These are phyloP conservation scores for Gouania willdenowi DNA, from an alignment of 2,797 vertebrate species.

Conservation along the genomic window DNA sequence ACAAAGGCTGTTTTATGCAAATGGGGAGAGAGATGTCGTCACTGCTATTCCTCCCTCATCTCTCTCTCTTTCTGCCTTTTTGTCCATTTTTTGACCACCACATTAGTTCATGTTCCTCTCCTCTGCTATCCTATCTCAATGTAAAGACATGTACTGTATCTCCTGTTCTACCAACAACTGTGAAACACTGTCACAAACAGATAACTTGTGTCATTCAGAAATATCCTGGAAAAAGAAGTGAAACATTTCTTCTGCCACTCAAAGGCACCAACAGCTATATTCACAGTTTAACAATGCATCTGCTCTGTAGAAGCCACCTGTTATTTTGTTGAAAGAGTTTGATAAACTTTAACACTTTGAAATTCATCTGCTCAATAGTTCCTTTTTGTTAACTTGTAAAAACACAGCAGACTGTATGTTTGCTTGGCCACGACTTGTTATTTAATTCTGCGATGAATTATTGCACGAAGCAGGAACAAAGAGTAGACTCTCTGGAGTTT, in stretches of 20 bases:
- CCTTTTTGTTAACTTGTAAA: too few relatives aligned
- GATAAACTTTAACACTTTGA: too few relatives aligned
- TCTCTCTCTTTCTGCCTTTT: constrained; percentile 28
- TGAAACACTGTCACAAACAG: constrained; percentile 14
- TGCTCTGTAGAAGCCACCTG: not conserved
- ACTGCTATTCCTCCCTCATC: constrained; percentile 42
- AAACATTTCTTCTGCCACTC: constrained; percentile 33
- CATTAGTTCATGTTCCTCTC: constrained; percentile 52
- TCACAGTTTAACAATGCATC: constrained; percentile 7
- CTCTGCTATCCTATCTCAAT: constrained; percentile 52
- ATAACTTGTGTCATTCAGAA: constrained; percentile 22
- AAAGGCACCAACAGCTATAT: constrained; percentile 15
- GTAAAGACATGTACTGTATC: constrained; percentile 60
- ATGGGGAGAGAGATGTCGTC: constrained; percentile 71
- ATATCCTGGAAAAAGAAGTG: constrained; percentile 37
- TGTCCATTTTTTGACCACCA: constrained; percentile 61
- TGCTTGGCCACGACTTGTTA: too few relatives aligned
- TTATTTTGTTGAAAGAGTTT: too few relatives aligned
- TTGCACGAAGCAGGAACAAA: too few relatives aligned
- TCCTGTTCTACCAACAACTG: constrained; percentile 31
- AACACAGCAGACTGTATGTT: too few relatives aligned
- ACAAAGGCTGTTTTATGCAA: constrained; percentile 83
- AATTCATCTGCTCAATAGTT: too few relatives aligned
- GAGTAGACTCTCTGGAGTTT: too few relatives aligned
- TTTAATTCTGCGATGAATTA: too few relatives aligned